Evolutionary conservation across 2,888 invertebrate genomes (phyloP).

Genomic region (Dascillus cervinus): DNA sequence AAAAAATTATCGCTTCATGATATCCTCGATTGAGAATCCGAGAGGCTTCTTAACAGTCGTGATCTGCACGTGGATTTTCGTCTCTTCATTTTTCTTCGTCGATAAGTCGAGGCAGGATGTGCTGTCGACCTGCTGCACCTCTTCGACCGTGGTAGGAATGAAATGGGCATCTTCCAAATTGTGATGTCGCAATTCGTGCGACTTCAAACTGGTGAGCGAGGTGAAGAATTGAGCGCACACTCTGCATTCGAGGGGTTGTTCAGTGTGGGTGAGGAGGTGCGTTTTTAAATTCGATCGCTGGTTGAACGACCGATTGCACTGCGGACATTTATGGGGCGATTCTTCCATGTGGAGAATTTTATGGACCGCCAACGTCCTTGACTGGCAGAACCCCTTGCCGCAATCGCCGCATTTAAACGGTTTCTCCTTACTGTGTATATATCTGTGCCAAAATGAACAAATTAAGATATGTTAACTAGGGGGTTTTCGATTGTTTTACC

Average conservation of each 20-base stretch:
- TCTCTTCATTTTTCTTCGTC: conserved; percentile 18
- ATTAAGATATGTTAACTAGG: conserved; percentile 1
- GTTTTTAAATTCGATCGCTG: conserved; percentile 89
- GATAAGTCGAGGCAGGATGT: conserved; percentile 32
- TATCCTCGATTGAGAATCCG: conserved; percentile 83
- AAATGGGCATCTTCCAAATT: conserved; percentile 10
- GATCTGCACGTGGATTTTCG: conserved; percentile 6
- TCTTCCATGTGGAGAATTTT: conserved; percentile 90
- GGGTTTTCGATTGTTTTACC: conserved; percentile 46
- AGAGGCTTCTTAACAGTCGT: conserved; percentile 44
- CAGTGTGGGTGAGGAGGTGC: conserved; percentile 82
- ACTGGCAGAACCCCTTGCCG: conserved; percentile 98
- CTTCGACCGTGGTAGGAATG: conserved; percentile 14
- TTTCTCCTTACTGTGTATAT: conserved; percentile 97
- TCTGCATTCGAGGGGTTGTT: conserved; percentile 42
- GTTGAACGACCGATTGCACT: conserved; percentile 84
- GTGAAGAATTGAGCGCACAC: conserved; percentile 35
- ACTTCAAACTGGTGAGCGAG: conserved; percentile 32
- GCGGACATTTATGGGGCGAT: conserved; percentile 86
- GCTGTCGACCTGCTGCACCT: conserved; percentile 11
- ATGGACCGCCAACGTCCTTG: conserved; percentile 91
- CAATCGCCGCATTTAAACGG: conserved; percentile 96
- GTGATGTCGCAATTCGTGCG: conserved; percentile 32
- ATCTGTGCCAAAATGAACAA: conserved; percentile 52
- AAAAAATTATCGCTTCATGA: conserved; percentile 73